Base-by-base conservation (phyloP, 2,113 vertebrate species). In the Dissostichus mawsoni region DNA sequence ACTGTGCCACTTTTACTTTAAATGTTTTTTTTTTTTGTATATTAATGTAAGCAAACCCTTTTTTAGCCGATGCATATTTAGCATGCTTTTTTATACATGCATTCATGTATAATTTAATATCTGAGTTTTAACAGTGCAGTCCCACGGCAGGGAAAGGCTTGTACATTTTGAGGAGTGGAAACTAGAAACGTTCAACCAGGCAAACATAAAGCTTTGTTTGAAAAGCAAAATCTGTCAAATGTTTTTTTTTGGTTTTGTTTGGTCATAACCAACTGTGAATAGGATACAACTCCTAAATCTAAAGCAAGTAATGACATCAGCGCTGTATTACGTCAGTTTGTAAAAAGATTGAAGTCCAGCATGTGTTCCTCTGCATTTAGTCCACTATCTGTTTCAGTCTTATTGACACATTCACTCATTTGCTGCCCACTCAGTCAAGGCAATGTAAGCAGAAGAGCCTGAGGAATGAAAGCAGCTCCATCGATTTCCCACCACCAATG, bases 391-490 rank as follows among this genome's bases (percentile, higher is more conserved):
- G 36, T 81, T 80, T 86, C 68, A 63, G 69, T 66, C 69, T 47
- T 73, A 69, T 73, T 79, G 89, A 84, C 73, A 84, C 85, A 87
- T 85, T 77, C 87, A 79, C 77, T 90, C 59, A 81, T 84, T 73
- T 8, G 36, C 71, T 78, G 70, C 74, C 74, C 76, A 76, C 73
- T 82, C 74, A 80, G 82, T 59, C 76, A 23, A 44, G 76, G 68
- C 74, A 82, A 81, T 72, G 65, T 69, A 67, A 89, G 75, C 80
- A 83, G 51, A 79, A 66, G 66, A 69, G 50, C 25, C 23, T 59
- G 36, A 51, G 48, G n/a, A 64, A 82, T 73, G 63, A 76, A 45
- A 58, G 62, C 8, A 71, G 72, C 64, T 53, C 66, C 67, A 70
- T 88, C 79, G 53, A 80, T 86, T 78, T 68, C 62, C 85, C 50